These are phyloP conservation scores for Polydrusus tereticollis DNA, from an alignment of 2,888 invertebrate species.

Conservation along the genomic window DNA sequence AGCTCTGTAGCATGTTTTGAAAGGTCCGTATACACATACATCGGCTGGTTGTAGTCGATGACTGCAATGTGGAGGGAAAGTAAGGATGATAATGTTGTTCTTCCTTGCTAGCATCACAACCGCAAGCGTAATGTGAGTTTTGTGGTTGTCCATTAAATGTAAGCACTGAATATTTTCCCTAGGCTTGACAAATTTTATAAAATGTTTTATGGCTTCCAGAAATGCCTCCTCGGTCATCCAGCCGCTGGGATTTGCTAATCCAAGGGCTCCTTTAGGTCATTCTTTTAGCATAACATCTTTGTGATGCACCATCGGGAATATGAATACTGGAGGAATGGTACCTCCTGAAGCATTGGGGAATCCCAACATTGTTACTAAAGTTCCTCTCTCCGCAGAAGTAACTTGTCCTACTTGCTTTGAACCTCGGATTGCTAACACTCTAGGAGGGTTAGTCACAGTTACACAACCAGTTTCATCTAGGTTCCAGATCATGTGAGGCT, in stretches of 20 bases:
- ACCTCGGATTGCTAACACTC: conserved; percentile 43
- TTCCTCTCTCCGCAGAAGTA: conserved; percentile 33
- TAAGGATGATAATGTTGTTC: conserved; percentile 38
- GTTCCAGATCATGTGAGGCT: conserved; percentile 34
- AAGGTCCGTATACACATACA: conserved; percentile 42
- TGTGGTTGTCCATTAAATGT: conserved; percentile 34
- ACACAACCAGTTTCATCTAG: conserved; percentile 45
- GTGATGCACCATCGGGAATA: conserved; percentile 37
- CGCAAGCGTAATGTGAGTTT: neutral
- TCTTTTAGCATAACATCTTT: conserved; percentile 41
- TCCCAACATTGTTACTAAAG: conserved; percentile 18
- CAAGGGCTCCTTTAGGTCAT: conserved; percentile 23
- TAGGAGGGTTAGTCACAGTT: conserved; percentile 45
- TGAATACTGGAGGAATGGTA: conserved; percentile 28
- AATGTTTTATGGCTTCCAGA: conserved; percentile 30
- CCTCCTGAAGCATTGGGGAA: conserved; percentile 38
- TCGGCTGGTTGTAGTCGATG: conserved; percentile 40
- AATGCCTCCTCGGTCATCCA: conserved; percentile 45
- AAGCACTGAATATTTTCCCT: conserved; percentile 24
- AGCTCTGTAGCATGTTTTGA: conserved; percentile 31
- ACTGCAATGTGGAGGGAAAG: conserved; percentile 35
- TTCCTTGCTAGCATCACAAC: conserved; percentile 19
- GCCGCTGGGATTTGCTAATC: conserved; percentile 36
- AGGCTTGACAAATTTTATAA: conserved; percentile 32
- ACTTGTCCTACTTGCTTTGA: conserved; percentile 40